Percentiles rank a stretch among this genome's conserved stretches.
Conservation (phyloP, 64 coral and sea anemone species). For the Actinia tenebrosa region DNA sequence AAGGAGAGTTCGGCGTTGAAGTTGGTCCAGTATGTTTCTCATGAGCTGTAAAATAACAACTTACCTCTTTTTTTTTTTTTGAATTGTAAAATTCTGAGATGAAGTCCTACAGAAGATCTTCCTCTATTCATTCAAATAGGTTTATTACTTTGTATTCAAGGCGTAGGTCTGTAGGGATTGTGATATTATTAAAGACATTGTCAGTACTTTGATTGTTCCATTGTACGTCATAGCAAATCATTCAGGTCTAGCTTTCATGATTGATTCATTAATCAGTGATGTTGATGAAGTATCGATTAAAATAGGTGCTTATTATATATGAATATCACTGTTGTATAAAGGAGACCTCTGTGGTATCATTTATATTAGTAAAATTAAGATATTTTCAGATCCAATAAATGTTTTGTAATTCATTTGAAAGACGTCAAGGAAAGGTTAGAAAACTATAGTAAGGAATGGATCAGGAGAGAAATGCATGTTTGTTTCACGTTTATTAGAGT, state of each 20-base stretch:
- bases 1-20: slow-evolving; percentile 51
- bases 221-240: neutral
- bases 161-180: neutral
- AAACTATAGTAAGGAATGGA: neutral
- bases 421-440: neutral
- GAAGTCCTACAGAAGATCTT: neutral
- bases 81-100: slow-evolving; percentile 30
- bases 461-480: no score
- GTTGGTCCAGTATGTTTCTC: slow-evolving; percentile 56
- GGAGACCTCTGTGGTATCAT: neutral
- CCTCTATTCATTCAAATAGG: slow-evolving; percentile 1
- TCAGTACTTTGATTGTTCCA: neutral
- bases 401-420: neutral
- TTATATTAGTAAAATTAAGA: slow-evolving; percentile 4
- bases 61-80: neutral
- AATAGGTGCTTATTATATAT: slow-evolving; percentile 24
- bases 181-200: slow-evolving; percentile 15
- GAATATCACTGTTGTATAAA: slow-evolving; percentile 33
- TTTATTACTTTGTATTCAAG: slow-evolving; percentile 13
- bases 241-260: neutral
- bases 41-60: slow-evolving; percentile 43
- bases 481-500: no score
- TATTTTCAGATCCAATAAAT: neutral
- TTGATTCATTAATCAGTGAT: neutral
- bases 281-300: neutral